A percentile compares a stretch with the other conserved stretches of the same genome.
phyloP scores from a whole-genome alignment of 2,797 vertebrate genomes.

The Lemur catta region DNA sequence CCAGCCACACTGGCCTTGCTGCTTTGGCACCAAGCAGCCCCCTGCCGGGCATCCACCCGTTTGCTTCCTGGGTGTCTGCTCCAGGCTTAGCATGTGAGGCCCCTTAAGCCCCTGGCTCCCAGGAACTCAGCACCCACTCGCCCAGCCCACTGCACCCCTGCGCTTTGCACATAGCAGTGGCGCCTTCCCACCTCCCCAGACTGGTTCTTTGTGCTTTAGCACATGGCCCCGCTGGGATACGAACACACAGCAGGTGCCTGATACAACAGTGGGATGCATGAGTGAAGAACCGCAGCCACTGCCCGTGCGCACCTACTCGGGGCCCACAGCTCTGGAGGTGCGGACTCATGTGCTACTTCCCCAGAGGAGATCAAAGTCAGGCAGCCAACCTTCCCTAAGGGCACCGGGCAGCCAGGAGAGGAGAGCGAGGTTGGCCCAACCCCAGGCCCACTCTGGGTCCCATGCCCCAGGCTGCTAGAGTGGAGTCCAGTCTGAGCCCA shows the following conservation, averaged over 20 bases:
- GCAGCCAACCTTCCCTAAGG: background rate
- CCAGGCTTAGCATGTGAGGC: background rate
- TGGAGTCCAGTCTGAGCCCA: fast-evolving
- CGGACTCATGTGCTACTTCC: fast-evolving
- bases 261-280: fast-evolving
- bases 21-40: background rate
- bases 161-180: background rate
- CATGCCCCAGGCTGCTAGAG: background rate
- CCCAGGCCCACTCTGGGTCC: background rate
- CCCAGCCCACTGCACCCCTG: too few relatives aligned
- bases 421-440: fast-evolving
- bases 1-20: background rate
- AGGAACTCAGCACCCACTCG: background rate
- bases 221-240: too few relatives aligned
- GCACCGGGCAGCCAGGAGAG: fast-evolving
- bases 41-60: background rate
- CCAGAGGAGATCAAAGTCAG: fast-evolving
- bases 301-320: fast-evolving
- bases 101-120: fast-evolving
- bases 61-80: too few relatives aligned
- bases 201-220: background rate
- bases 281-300: background rate
- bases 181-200: background rate
- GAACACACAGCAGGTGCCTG: background rate
- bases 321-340: fast-evolving